Conservation (phyloP, 1,140 invertebrate genomes). For the Cydia fagiglandana region DNA sequence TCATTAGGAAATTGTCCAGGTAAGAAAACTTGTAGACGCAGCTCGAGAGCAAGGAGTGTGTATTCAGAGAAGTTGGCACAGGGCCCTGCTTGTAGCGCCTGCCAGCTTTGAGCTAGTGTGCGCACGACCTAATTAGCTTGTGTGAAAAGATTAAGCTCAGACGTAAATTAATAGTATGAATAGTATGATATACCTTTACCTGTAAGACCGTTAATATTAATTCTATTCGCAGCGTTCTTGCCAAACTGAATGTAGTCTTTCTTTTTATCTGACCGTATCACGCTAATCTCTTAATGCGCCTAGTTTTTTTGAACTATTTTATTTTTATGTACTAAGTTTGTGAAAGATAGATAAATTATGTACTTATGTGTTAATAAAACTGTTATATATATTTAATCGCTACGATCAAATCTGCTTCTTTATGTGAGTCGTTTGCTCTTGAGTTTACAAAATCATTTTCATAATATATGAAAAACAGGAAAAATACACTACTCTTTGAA, state of each 20-base stretch:
- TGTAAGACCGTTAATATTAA: neutral
- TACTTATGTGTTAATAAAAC: no score
- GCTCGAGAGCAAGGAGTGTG: slow-evolving; percentile 15
- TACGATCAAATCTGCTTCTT: no score
- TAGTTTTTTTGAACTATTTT: no score
- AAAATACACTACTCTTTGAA: neutral
- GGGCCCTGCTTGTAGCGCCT: slow-evolving; percentile 4
- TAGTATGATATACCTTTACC: slow-evolving; percentile 5
- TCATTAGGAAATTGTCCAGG: slow-evolving; percentile 26
- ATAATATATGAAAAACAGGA: neutral
- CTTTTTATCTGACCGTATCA: no score
- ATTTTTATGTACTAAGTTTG: no score
- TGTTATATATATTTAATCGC: no score
- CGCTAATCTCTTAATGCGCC: no score
- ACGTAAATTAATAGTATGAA: slow-evolving; percentile 12
- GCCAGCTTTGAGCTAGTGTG: slow-evolving; percentile 32
- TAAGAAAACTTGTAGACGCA: slow-evolving; percentile 1
- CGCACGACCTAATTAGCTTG: slow-evolving; percentile 37
- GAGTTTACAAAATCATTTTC: no score
- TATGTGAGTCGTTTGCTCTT: no score
- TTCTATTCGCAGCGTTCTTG: neutral
- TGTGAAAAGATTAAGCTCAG: slow-evolving; percentile 18
- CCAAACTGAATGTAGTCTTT: no score
- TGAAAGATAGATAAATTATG: no score
- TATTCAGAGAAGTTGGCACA: slow-evolving; percentile 25